A percentile compares a stretch with the other conserved stretches of the same genome.
phyloP scores from a whole-genome alignment of 2,113 vertebrate genomes.

The Hystrix brachyura region DNA sequence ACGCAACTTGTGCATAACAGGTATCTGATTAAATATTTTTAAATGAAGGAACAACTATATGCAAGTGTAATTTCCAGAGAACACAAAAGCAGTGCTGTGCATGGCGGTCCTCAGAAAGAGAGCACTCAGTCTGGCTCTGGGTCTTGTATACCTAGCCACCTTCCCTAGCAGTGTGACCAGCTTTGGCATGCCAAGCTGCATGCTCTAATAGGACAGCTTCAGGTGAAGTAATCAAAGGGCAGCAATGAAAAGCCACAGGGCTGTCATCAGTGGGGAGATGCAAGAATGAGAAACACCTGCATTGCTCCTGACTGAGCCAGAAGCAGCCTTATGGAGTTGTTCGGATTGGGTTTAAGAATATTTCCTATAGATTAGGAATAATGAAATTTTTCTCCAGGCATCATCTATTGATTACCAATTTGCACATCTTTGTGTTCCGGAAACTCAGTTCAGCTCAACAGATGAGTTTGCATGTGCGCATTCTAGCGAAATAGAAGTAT shows the following conservation, averaged over 20 bases:
- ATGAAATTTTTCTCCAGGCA: neutral
- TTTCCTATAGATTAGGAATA: neutral
- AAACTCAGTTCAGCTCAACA: neutral
- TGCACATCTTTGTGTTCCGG: neutral
- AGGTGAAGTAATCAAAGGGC: neutral
- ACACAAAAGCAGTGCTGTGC: neutral
- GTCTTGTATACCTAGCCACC: neutral
- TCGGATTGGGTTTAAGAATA: neutral
- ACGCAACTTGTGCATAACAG: neutral
- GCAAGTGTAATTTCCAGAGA: neutral
- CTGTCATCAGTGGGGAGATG: neutral
- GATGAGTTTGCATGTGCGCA: neutral
- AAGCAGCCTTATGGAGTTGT: neutral
- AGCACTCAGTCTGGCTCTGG: neutral
- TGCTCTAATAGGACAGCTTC: neutral
- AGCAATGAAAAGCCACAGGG: neutral
- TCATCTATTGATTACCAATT: neutral
- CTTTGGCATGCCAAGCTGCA: neutral
- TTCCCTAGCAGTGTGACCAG: too few relatives aligned
- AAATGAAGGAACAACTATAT: neutral
- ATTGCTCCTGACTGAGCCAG: neutral
- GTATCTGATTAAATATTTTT: neutral
- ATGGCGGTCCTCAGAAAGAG: neutral
- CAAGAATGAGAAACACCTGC: neutral
- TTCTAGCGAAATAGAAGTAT: neutral